Evolutionary conservation across 1,140 invertebrate species (phyloP).

Genomic region (Bombus cullumanus): DNA sequence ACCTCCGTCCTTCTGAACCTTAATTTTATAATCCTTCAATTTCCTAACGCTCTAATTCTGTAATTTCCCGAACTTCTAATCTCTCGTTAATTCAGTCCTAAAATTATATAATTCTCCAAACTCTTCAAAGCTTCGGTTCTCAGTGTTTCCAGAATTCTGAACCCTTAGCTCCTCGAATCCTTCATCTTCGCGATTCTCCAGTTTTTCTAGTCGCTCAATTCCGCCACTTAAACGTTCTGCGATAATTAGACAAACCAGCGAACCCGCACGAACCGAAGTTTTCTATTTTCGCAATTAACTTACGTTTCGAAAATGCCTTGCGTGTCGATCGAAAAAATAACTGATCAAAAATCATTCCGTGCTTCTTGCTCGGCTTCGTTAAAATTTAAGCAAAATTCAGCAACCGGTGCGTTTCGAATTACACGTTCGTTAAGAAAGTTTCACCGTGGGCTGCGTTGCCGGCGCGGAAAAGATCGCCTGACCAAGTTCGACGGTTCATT

Average conservation of each 20-base stretch:
- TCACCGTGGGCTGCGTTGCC: neutral
- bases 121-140: neutral
- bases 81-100: neutral
- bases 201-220: no score
- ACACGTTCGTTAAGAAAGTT: conserved; percentile 27
- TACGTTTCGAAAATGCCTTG: no score
- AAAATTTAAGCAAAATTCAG: neutral
- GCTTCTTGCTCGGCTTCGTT: fast-evolving
- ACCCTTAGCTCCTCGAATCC: no score
- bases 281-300: no score
- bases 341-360: neutral
- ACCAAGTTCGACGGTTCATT: conserved; percentile 33
- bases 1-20: no score
- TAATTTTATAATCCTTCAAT: neutral
- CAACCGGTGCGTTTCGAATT: neutral
- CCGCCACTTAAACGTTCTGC: no score
- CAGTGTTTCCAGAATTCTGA: no score
- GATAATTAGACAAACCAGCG: no score
- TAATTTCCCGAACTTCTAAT: neutral
- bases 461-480: conserved; percentile 25
- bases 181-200: no score
- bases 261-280: no score
- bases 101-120: neutral
- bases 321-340: no score
- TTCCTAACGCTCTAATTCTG: neutral